Conservation (phyloP, 2,113 vertebrate genomes). For the Leucoraja erinaceus region DNA sequence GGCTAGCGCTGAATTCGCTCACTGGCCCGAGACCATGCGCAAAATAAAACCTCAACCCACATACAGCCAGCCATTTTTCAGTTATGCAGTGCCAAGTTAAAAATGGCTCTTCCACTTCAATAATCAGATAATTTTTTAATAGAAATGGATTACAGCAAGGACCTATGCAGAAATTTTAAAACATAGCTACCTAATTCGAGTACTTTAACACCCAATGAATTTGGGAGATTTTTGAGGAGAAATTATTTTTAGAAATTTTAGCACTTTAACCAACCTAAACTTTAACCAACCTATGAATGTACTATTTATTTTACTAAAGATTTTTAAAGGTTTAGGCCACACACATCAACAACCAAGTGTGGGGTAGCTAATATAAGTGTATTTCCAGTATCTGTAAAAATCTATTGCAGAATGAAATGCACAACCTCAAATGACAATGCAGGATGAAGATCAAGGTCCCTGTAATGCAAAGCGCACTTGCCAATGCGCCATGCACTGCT, state of each 20-base stretch:
- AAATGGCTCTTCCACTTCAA: neutral
- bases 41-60: conserved; percentile 80
- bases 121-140: neutral
- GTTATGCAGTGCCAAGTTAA: conserved; percentile 56
- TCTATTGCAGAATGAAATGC: neutral
- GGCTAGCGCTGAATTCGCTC: conserved; percentile 93
- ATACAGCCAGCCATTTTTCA: conserved; percentile 79
- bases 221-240: neutral
- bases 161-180: neutral
- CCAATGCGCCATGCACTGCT: conserved; percentile 56
- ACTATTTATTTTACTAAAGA: neutral
- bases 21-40: conserved; percentile 85
- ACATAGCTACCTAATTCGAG: conserved; percentile 40
- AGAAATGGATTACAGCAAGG: too few species aligned
- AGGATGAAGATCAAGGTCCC: conserved; percentile 86
- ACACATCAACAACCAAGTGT: neutral
- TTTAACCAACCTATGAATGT: too few species aligned
- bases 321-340: neutral
- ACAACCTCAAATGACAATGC: conserved; percentile 85
- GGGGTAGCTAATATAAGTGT: neutral
- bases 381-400: neutral
- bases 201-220: neutral
- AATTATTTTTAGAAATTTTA: neutral
- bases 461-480: conserved; percentile 85
- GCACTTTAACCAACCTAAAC: neutral